A percentile compares a stretch with the other conserved stretches of the same genome.
Evolutionary conservation across 2,797 vertebrate genomes (phyloP).

Genomic region (Morus bassanus): DNA sequence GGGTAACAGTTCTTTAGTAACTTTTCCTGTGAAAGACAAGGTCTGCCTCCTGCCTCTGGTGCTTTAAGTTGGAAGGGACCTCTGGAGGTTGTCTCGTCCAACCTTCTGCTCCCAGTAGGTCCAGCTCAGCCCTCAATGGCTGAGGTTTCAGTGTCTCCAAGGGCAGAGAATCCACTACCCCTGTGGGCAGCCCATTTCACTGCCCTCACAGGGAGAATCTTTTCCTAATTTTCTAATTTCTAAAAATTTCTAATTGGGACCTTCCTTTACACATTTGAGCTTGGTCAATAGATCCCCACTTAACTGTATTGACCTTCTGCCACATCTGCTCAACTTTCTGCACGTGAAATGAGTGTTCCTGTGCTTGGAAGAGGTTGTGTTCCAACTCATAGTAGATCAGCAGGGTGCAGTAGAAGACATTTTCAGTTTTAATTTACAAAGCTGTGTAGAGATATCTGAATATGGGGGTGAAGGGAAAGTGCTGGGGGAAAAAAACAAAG

Average conservation of each 20-base stretch:
- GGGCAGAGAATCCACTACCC: too few species aligned
- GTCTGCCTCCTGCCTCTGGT: background rate
- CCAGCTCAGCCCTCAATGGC: background rate
- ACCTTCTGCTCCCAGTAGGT: background rate
- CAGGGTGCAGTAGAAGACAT: background rate
- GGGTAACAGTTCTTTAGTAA: background rate
- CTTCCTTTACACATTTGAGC: background rate
- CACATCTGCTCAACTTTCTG: background rate
- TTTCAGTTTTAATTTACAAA: background rate
- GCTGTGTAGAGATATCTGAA: background rate
- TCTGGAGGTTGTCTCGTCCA: background rate
- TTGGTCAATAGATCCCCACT: background rate
- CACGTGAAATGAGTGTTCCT: rapidly evolving
- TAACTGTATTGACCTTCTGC: background rate
- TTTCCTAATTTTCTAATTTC: background rate
- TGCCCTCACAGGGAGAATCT: background rate
- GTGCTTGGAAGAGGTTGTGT: background rate
- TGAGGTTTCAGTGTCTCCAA: background rate
- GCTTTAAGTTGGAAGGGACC: background rate
- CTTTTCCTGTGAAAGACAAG: background rate
- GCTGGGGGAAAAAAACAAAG: background rate
- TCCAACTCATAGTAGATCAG: background rate
- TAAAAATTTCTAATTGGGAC: background rate
- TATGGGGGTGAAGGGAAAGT: background rate
- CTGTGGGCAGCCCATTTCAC: background rate